Evolutionary conservation across 2,113 vertebrate genomes (phyloP), one percentile per base, ranked within the genome.

Genomic region (Psittacula cyanocephala): DNA sequence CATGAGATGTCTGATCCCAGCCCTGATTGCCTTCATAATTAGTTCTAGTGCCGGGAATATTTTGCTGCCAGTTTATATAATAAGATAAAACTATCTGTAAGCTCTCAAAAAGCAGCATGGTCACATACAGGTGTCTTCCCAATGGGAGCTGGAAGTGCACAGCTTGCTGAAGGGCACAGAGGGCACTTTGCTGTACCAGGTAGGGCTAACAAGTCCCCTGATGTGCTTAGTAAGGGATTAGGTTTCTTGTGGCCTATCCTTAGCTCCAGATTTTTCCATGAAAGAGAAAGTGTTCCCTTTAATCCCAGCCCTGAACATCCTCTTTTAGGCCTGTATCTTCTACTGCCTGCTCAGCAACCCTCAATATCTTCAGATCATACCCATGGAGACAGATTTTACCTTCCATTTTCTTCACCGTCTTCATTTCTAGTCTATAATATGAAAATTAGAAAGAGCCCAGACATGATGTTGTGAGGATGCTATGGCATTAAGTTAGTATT

Each of bases 281-380:
- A 75, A 95, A 95, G 79, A 31, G 62, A 93, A 96, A 93, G 88
- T 76, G 63, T 68, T 81, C 52, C 65, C 19, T 90, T 86, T 93
- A 95, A 90, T 95, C 86, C 60, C 63, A 72, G 67, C 52, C 50
- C 65, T 47, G 64, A 86, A 55, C 10, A 63, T 39, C n/a, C 22
- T 75, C 20, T 39, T 80, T 83, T 3, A 5, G 55, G 60, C 39
- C 60, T 46, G 5, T 16, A 59, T 57, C 46, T 81, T 71, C 85
- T 39, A 13, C 11, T 13, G 17, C 46, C 78, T 79, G 29, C 64
- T 79, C 22, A 78, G 65, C n/a, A 78, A 10, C 6, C 14, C 22
- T 35, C 27, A 7, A 2, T 72, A 27, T 25, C 62, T 91, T 59
- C 46, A 24, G 55, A 59, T 92, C 17, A 57, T 76, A 64, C 16